These are phyloP conservation scores for Alcedo atthis DNA, from an alignment of 2,797 vertebrate species.

Conservation along the genomic window DNA sequence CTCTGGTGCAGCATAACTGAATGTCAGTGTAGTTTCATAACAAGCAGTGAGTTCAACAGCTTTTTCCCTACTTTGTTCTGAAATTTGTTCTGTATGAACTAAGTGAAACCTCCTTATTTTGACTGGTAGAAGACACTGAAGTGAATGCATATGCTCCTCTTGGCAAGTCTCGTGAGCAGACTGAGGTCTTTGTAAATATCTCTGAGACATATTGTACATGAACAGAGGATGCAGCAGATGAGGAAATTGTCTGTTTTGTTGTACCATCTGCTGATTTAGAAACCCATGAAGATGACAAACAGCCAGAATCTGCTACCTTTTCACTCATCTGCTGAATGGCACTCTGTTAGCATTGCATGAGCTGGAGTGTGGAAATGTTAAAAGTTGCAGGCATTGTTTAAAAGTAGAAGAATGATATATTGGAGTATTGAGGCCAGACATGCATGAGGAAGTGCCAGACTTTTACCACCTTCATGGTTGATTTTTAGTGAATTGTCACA, in stretches of 20 bases:
- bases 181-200: conserved; percentile 11
- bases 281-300: conserved; percentile 54
- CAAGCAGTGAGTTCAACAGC: background rate
- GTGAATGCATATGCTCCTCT: background rate
- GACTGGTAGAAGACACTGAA: background rate
- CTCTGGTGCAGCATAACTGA: background rate
- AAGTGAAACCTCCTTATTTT: background rate
- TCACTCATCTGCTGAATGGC: conserved; percentile 22
- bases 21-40: background rate
- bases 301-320: conserved; percentile 58
- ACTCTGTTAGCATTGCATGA: conserved; percentile 15
- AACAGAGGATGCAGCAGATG: conserved; percentile 38
- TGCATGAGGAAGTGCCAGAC: background rate
- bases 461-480: conserved; percentile 26
- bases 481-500: background rate
- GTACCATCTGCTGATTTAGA: conserved; percentile 65
- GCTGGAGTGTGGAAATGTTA: conserved; percentile 21
- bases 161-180: background rate
- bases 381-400: conserved; percentile 1
- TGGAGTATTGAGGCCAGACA: background rate
- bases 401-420: conserved; percentile 27
- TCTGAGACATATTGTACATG: conserved; percentile 22
- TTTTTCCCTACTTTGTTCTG: background rate
- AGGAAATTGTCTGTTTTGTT: conserved; percentile 65
- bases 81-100: background rate